Conservation (phyloP, 2,113 vertebrate species). For the Tragelaphus scriptus region DNA sequence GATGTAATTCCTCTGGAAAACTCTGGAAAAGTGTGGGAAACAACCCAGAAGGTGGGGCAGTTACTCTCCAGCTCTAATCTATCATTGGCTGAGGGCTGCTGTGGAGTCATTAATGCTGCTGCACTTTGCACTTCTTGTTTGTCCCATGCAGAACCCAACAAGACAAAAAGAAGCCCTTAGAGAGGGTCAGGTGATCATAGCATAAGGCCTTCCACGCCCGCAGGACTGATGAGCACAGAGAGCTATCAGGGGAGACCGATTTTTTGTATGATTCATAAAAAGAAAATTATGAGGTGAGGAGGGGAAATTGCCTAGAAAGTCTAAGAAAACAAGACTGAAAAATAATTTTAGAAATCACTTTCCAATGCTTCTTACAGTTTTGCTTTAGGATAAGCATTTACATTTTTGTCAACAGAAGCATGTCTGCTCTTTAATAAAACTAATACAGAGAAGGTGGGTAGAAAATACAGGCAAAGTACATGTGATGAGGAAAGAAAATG, state of each 20-base stretch:
- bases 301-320: not conserved
- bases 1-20: not conserved
- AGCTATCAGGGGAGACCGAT: not conserved
- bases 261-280: not conserved
- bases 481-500: not conserved
- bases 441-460: not conserved
- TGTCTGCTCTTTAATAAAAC: not conserved
- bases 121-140: accelerated
- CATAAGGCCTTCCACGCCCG: accelerated
- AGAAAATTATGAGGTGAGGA: not conserved
- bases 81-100: not conserved
- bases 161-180: not conserved
- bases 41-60: not conserved
- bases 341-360: not conserved
- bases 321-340: slow-evolving; percentile 40
- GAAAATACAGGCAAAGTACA: not conserved
- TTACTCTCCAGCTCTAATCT: not conserved
- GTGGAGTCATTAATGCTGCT: not conserved
- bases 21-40: not conserved
- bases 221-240: not conserved
- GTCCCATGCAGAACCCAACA: not conserved
- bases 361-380: not conserved
- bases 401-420: not conserved
- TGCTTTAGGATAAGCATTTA: not conserved
- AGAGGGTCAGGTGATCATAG: not conserved